Evolutionary conservation across 2,113 vertebrate genomes (phyloP).

Genomic region (Psilopsiagon aurifrons): DNA sequence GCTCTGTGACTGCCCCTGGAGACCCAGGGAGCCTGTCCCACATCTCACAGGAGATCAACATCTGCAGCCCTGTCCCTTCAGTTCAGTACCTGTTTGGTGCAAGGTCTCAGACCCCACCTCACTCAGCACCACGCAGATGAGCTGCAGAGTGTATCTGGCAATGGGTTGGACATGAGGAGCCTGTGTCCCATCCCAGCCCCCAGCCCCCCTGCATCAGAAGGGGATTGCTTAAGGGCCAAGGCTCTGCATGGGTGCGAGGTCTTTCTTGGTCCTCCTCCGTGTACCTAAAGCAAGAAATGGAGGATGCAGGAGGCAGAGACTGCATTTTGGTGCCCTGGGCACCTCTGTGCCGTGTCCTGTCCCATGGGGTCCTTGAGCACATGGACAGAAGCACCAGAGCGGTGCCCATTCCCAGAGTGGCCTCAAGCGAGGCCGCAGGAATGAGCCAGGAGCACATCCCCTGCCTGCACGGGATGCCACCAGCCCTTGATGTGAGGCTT

Average conservation of each 20-base stretch:
- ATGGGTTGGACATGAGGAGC: neutral
- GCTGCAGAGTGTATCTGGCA: neutral
- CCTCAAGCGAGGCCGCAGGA: neutral
- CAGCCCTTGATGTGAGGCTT: neutral
- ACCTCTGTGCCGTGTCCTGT: neutral
- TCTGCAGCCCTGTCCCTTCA: neutral
- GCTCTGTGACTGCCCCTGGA: neutral
- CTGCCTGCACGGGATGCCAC: neutral
- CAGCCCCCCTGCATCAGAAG: neutral
- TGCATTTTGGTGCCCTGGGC: neutral
- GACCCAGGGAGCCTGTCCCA: neutral
- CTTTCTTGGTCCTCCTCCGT: neutral
- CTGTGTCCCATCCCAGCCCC: neutral
- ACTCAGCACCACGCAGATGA: neutral
- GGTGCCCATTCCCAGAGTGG: neutral
- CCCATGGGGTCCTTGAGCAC: fast-evolving
- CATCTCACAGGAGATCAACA: neutral
- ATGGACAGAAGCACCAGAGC: fast-evolving
- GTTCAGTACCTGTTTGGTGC: neutral
- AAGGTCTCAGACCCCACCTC: neutral
- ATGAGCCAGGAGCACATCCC: neutral
- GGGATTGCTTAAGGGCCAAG: neutral
- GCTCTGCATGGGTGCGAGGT: too few relatives aligned
- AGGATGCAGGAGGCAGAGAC: neutral
- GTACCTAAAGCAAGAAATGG: neutral